Evolutionary conservation across 2,888 invertebrate species (phyloP).

Genomic region (Aricia artaxerxes): DNA sequence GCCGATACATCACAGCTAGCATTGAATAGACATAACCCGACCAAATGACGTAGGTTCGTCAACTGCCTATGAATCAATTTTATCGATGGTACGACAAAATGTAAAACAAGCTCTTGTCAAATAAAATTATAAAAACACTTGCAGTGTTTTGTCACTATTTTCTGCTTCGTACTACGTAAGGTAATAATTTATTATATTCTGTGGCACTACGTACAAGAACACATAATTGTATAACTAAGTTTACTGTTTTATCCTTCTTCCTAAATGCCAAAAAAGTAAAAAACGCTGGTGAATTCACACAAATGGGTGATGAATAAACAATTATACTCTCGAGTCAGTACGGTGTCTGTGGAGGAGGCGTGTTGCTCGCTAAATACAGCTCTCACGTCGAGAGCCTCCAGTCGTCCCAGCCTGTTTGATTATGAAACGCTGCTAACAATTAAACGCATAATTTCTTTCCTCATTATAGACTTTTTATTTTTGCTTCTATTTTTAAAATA

Average conservation of each 20-base stretch:
- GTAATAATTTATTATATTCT: no score
- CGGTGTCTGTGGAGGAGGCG: conserved; percentile 31
- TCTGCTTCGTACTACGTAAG: no score
- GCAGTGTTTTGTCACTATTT: no score
- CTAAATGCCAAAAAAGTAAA: neutral
- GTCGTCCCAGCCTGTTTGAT: conserved; percentile 31
- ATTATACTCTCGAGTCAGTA: conserved; percentile 30
- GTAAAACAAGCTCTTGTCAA: no score
- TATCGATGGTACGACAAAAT: no score
- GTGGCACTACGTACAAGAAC: no score
- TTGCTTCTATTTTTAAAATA: neutral
- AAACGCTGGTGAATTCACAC: neutral
- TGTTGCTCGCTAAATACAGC: conserved; percentile 57
- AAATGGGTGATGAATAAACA: conserved; percentile 27
- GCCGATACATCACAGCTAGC: no score
- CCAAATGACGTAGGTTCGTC: no score
- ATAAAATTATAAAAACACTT: no score
- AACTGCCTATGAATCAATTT: no score
- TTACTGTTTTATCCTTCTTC: neutral
- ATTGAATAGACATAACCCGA: no score
- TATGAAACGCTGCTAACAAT: conserved; percentile 27
- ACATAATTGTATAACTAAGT: no score
- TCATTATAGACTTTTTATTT: conserved; percentile 1
- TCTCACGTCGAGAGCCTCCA: conserved; percentile 24
- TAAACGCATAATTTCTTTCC: conserved; percentile 24